Percentiles rank a stretch among this genome's conserved stretches.
Evolutionary conservation across 2,888 invertebrate species (phyloP).

Genomic region (Dasypolia templi): DNA sequence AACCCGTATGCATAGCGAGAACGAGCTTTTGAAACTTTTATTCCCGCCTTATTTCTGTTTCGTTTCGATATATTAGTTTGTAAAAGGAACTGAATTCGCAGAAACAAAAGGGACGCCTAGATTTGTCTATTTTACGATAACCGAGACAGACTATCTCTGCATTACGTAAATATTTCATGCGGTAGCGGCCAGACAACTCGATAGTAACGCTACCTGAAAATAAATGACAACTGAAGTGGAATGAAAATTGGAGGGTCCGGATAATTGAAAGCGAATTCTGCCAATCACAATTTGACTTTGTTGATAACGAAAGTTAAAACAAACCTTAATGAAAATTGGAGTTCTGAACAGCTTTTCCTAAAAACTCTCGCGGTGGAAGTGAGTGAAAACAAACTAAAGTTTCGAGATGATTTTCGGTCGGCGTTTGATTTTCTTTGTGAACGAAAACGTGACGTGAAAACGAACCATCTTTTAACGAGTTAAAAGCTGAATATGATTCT

Average conservation of each 20-base stretch:
- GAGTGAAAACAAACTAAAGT: conserved; percentile 59
- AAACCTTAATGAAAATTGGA: conserved; percentile 8
- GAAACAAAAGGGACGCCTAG: no score
- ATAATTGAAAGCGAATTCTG: no score
- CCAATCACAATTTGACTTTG: neutral
- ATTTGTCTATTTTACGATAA: no score
- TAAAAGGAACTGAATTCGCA: no score
- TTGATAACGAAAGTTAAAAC: conserved; percentile 41
- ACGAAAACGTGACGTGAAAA: conserved; percentile 40
- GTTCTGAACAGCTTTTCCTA: conserved; percentile 15
- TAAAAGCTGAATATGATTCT: conserved; percentile 42
- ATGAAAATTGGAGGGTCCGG: no score
- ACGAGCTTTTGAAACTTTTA: conserved; percentile 11
- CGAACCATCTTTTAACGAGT: conserved; percentile 43
- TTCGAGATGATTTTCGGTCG: conserved; percentile 37
- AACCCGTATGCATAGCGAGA: conserved; percentile 49
- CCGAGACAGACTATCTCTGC: no score
- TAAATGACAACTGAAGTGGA: conserved; percentile 49
- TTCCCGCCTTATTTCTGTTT: no score
- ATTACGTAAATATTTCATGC: conserved; percentile 43
- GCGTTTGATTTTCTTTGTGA: conserved; percentile 55
- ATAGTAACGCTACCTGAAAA: conserved; percentile 36
- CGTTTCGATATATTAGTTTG: no score
- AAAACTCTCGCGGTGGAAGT: conserved; percentile 23
- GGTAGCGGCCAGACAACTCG: conserved; percentile 16